phyloP scores from a whole-genome alignment of 1,140 invertebrate genomes.

The Coenobita brevimanus region DNA sequence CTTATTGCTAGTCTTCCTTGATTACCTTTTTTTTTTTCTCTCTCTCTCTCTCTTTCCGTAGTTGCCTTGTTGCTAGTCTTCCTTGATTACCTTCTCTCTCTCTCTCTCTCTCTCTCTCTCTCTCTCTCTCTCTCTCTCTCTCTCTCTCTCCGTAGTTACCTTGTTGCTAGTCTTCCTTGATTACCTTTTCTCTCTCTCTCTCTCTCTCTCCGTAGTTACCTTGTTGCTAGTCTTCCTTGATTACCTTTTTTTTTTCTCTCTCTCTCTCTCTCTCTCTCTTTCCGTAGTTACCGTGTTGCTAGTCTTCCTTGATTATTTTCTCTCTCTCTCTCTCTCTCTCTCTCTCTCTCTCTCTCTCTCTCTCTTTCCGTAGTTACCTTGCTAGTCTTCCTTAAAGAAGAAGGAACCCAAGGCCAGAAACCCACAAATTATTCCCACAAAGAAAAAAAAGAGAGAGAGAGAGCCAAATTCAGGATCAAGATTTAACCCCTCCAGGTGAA shows the following conservation, averaged over 20 bases:
- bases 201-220: not conserved
- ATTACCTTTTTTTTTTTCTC: not conserved
- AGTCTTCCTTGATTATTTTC: not conserved
- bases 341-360: not conserved
- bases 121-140: conserved; percentile 29
- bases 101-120: not conserved
- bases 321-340: not conserved
- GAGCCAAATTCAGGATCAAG: no score
- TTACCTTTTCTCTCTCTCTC: conserved; percentile 21
- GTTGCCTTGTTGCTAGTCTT: no score
- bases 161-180: not conserved
- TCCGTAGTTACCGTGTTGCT: not conserved
- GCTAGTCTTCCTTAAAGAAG: no score
- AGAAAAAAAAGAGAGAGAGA: no score
- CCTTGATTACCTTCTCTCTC: no score
- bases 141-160: not conserved
- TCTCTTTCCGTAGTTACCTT: no score
- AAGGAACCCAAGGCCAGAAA: no score
- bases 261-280: not conserved
- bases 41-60: no score
- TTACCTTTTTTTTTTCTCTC: not conserved
- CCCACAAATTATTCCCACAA: no score
- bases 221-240: not conserved
- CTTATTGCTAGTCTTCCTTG: not conserved
- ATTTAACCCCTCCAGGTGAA: no score